Evolutionary conservation across 2,797 vertebrate species (phyloP).

Genomic region (Fundulus diaphanus): DNA sequence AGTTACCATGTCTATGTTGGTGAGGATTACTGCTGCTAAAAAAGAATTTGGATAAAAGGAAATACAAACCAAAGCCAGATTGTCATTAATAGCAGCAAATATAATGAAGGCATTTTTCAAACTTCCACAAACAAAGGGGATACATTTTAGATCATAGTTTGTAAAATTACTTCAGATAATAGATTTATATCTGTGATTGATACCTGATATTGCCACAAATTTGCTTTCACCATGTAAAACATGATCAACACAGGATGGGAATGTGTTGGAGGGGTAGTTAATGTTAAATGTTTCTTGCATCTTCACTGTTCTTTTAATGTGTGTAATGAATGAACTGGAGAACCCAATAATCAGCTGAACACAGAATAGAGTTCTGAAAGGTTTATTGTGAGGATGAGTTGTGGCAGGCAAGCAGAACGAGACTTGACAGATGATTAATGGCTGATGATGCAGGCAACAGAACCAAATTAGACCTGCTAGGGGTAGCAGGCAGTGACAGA

Average conservation of each 20-base stretch:
- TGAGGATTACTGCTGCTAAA: background rate
- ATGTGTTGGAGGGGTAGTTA: background rate
- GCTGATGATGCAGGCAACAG: too few relatives aligned
- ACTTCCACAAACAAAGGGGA: background rate
- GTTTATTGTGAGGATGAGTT: too few relatives aligned
- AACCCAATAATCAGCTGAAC: too few relatives aligned
- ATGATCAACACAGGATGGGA: background rate
- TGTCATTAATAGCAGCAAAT: conserved; percentile 19
- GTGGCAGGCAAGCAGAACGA: too few relatives aligned
- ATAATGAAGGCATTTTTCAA: background rate
- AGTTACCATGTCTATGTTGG: background rate
- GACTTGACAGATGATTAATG: too few relatives aligned
- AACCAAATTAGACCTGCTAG: too few relatives aligned
- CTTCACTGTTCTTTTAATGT: background rate
- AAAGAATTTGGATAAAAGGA: background rate
- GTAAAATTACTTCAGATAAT: background rate
- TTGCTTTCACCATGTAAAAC: background rate
- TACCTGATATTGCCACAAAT: background rate
- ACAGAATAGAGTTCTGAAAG: too few relatives aligned
- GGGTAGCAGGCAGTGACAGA: too few relatives aligned
- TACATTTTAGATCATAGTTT: background rate
- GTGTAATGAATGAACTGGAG: too few relatives aligned
- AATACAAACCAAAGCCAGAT: conserved; percentile 52
- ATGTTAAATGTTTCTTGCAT: background rate
- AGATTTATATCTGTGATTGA: background rate